Evolutionary conservation across 2,888 invertebrate genomes (phyloP).

Genomic region (Microctonus aethiopoides): DNA sequence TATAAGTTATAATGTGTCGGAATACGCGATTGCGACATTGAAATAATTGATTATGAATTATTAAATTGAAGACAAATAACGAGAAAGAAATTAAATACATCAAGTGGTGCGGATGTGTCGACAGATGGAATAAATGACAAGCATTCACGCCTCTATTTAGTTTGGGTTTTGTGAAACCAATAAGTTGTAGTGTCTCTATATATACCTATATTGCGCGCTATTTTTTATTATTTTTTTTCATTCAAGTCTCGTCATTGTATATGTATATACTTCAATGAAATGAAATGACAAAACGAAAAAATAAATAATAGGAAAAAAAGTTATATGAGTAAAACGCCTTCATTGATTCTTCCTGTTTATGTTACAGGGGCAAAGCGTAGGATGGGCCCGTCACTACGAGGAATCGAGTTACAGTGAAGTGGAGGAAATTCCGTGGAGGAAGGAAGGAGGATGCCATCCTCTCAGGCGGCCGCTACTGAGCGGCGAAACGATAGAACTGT

Average conservation of each 20-base stretch:
- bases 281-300: not conserved
- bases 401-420: constrained; percentile 57
- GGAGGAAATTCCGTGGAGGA: constrained; percentile 43
- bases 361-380: constrained; percentile 59
- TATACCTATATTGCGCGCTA: no score
- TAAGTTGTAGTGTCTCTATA: no score
- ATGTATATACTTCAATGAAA: not conserved
- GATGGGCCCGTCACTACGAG: constrained; percentile 61
- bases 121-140: not conserved
- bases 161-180: not conserved
- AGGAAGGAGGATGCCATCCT: constrained; percentile 63
- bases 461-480: constrained; percentile 62
- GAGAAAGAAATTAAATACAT: not conserved
- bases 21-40: not conserved
- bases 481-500: constrained; percentile 64
- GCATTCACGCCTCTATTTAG: not conserved
- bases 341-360: constrained; percentile 49
- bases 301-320: not conserved
- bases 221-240: not conserved
- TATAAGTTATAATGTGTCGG: not conserved
- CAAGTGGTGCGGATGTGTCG: constrained; percentile 7
- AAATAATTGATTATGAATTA: constrained; percentile 1
- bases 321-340: constrained; percentile 16
- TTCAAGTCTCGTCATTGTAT: not conserved
- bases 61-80: not conserved